Percentiles rank a stretch among this genome's conserved stretches.
phyloP scores from a whole-genome alignment of 2,797 vertebrate genomes.

The Rhinophrynus dorsalis region DNA sequence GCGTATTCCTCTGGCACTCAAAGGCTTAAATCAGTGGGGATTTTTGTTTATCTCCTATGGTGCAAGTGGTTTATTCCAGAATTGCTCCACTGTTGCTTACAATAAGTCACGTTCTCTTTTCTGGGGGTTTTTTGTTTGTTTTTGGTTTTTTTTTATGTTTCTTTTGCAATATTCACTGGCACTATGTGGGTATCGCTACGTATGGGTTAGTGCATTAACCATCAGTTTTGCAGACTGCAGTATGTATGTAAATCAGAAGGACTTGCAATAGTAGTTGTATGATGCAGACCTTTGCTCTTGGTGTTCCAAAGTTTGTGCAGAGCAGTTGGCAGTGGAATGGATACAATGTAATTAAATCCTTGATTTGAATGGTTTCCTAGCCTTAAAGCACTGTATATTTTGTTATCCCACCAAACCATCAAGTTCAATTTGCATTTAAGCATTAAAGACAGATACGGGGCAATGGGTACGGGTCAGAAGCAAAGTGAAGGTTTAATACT shows the following conservation, averaged over 20 bases:
- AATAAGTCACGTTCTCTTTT: no score
- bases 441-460: constrained; percentile 30
- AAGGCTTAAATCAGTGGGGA: no score
- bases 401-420: constrained; percentile 46
- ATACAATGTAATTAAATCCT: constrained; percentile 11
- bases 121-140: no score
- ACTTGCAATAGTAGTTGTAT: not conserved
- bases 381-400: constrained; percentile 34
- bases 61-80: no score
- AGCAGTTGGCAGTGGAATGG: not conserved
- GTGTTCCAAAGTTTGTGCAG: not conserved
- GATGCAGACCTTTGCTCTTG: not conserved
- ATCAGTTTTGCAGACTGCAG: not conserved
- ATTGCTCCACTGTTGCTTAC: no score
- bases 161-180: no score
- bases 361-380: constrained; percentile 3
- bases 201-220: not conserved
- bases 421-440: constrained; percentile 32
- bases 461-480: constrained; percentile 29
- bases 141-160: no score
- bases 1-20: no score
- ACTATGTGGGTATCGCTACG: no score
- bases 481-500: constrained; percentile 12
- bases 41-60: no score
- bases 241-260: not conserved